These are phyloP conservation scores for Ascidia mentula DNA, from an alignment of 23 tunicate genomes.

Conservation along the genomic window DNA sequence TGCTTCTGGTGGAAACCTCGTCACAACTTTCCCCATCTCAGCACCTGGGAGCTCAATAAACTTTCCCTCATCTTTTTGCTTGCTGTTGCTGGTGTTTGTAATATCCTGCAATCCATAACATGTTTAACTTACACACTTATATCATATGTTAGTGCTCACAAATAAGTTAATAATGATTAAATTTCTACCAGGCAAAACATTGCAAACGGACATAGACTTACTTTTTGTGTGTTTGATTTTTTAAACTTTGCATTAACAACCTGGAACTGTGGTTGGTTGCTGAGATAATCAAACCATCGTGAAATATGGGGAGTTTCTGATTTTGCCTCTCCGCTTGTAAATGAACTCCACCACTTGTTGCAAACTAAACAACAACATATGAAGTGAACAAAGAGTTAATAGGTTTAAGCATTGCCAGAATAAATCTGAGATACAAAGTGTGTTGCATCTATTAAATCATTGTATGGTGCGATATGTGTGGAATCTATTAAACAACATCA, in stretches of 20 bases:
- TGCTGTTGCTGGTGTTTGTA: constrained; percentile 15
- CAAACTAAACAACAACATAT: constrained; percentile 9
- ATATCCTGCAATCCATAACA: background rate
- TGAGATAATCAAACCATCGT: constrained; percentile 61
- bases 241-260: constrained; percentile 19
- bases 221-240: background rate
- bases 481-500: too few relatives aligned
- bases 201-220: background rate
- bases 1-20: constrained; percentile 98
- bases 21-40: constrained; percentile 95
- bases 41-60: constrained; percentile 97
- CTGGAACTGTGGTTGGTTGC: constrained; percentile 33
- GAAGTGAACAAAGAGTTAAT: too few relatives aligned
- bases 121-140: too few relatives aligned
- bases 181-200: too few relatives aligned
- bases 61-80: constrained; percentile 86
- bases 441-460: too few relatives aligned
- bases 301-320: constrained; percentile 24
- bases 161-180: too few relatives aligned
- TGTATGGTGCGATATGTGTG: too few relatives aligned
- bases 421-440: too few relatives aligned
- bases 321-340: constrained; percentile 24
- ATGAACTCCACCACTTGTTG: constrained; percentile 37
- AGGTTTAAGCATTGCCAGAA: too few relatives aligned
- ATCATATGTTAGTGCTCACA: too few relatives aligned